Base-by-base conservation (phyloP, 2,113 vertebrate genomes). In the Eudyptes chrysolophus region DNA sequence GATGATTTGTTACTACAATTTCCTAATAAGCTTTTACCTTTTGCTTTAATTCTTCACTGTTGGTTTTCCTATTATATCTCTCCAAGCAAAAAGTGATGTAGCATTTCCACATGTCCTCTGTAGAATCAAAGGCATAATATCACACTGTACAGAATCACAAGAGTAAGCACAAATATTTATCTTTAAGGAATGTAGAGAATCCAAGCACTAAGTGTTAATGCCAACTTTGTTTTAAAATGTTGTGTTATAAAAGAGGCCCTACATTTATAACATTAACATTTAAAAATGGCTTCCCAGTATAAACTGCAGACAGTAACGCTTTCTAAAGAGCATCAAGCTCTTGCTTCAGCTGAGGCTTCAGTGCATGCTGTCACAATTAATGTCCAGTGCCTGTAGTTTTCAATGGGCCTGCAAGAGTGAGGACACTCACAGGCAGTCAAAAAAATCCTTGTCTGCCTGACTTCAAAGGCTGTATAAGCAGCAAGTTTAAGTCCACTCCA, bases 21-120 rank as follows among this genome's bases (percentile, higher is more conserved):
- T 84, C 49, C 71, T 40, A 29, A 24, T 18, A 49, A 65, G 16
- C 4, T 62, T 75, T 97, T 97, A 99, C 99, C 98, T 99, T 99
- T 72, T 98, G 98, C 92, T 98, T 99, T 89, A 99, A 98, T 76
- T 98, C 97, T 62, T 96, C 77, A 86, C 99, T 98, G 34, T 98
- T 99, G 30, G 99, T 99, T 96, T 99, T 99, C 97, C 99, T 99
- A 86, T 99, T 98, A 60, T 97, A 98, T 78, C 99, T 98, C 89
- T 99, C 99, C 87, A 99, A 91, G 83, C 99, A 99, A 97, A 99
- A 99, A 16, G 88, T 96, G 58, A 98, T 94, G n/a, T 99, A 99
- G 96, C 98, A 98, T 25, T 98, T 98, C 99, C 99, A 99, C 99
- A 99, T 99, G 82, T 98, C 96, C 97, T 98, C 99, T 99, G 87